A percentile compares a stretch with the other conserved stretches of the same genome.
These are phyloP conservation scores for Cryptus armator DNA, from an alignment of 2,888 invertebrate genomes.

Conservation along the genomic window DNA sequence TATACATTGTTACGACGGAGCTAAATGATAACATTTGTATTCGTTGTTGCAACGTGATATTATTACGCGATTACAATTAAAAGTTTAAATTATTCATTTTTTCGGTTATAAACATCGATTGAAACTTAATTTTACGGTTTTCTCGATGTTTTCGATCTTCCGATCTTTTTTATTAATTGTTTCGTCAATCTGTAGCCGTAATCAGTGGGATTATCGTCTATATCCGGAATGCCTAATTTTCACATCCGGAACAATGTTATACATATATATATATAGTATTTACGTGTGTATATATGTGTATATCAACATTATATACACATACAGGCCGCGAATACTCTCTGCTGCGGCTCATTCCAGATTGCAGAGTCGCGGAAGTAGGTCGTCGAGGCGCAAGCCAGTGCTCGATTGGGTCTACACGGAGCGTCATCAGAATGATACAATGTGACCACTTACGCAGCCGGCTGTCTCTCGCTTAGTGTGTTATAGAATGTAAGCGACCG, in stretches of 20 bases:
- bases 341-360: slow-evolving; percentile 33
- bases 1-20: neutral
- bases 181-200: no score
- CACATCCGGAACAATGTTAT: neutral
- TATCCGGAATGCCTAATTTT: neutral
- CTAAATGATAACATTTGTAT: neutral
- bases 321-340: neutral
- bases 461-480: slow-evolving; percentile 5
- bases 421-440: slow-evolving; percentile 60
- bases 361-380: slow-evolving; percentile 59
- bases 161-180: no score
- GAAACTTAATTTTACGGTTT: no score
- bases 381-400: slow-evolving; percentile 30
- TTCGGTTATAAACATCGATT: neutral
- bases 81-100: no score
- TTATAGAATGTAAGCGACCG: slow-evolving; percentile 34
- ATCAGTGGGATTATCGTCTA: no score
- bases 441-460: slow-evolving; percentile 47
- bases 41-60: slow-evolving; percentile 36
- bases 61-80: neutral
- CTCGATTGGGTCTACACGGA: slow-evolving; percentile 34
- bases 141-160: no score
- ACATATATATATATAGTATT: neutral
- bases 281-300: neutral
- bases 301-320: no score